Evolutionary conservation across 2,797 vertebrate species (phyloP).

Genomic region (Pangasius macronema): DNA sequence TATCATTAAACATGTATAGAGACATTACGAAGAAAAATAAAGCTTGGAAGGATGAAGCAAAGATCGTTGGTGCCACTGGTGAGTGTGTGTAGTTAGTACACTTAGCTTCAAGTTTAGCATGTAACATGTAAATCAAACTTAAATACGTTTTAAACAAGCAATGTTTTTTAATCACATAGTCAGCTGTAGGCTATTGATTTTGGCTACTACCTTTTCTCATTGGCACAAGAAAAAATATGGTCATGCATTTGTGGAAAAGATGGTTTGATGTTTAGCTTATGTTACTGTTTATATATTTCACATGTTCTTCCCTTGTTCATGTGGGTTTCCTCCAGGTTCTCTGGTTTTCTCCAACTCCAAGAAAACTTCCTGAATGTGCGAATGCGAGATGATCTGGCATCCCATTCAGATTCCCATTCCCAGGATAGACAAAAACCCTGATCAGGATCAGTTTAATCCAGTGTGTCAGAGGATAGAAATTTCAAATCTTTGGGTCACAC

Average conservation of each 20-base stretch:
- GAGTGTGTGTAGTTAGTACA: not conserved
- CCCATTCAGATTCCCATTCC: not conserved
- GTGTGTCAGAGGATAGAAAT: not conserved
- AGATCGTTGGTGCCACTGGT: not conserved
- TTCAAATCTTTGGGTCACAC: not conserved
- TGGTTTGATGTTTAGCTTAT: not conserved
- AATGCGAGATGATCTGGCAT: not conserved
- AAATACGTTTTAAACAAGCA: not conserved
- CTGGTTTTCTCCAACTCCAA: not conserved
- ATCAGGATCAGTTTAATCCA: not conserved
- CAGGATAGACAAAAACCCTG: not conserved
- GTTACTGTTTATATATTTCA: not conserved
- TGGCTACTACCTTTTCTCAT: no score
- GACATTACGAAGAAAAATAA: not conserved
- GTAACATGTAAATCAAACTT: not conserved
- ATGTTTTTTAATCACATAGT: not conserved
- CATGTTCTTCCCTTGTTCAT: not conserved
- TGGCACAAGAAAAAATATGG: no score
- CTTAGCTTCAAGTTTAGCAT: not conserved
- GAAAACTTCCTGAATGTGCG: not conserved
- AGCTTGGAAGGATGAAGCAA: not conserved
- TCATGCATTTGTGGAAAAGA: not conserved
- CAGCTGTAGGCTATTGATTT: not conserved
- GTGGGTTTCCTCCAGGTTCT: not conserved
- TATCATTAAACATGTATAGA: not conserved